Evolutionary conservation across 2,888 invertebrate genomes (phyloP).

Genomic region (Lycaena phlaeas): DNA sequence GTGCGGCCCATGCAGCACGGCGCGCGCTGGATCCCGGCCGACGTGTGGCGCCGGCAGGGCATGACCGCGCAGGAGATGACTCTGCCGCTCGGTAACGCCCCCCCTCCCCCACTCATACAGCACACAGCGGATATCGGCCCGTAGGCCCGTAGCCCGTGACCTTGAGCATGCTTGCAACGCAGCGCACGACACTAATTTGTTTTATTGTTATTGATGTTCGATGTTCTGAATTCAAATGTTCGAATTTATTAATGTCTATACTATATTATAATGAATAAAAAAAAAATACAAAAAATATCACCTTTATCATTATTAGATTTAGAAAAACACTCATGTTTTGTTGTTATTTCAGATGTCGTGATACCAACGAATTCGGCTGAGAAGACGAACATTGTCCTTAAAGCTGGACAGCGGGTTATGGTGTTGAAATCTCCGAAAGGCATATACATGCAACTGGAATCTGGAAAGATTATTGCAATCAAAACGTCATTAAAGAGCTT

Average conservation of each 20-base stretch:
- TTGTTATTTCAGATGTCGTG: conserved; percentile 79
- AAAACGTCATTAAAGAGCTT: conserved; percentile 81
- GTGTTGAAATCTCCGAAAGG: conserved; percentile 96
- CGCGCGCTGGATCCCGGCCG: conserved; percentile 88
- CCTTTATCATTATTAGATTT: conserved; percentile 11
- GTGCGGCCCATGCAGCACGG: conserved; percentile 88
- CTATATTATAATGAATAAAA: too few species aligned
- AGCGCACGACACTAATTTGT: too few species aligned
- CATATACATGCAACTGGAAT: conserved; percentile 95
- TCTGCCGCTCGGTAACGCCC: conserved; percentile 81
- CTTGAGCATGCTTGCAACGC: too few species aligned
- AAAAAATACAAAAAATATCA: too few species aligned
- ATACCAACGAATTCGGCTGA: conserved; percentile 94
- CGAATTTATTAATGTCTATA: too few species aligned
- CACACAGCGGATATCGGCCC: too few species aligned
- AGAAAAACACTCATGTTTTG: conserved; percentile 1
- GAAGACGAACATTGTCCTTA: conserved; percentile 90
- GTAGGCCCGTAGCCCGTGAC: too few species aligned
- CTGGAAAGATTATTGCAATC: conserved; percentile 95
- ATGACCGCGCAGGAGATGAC: conserved; percentile 97
- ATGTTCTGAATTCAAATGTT: too few species aligned
- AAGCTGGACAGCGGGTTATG: conserved; percentile 95
- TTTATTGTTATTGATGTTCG: too few species aligned
- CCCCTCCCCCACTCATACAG: too few species aligned
- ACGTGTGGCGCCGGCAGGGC: conserved; percentile 93